A percentile compares a stretch with the other conserved stretches of the same genome.
phyloP scores from a whole-genome alignment of 2,888 invertebrate genomes.

The Luffia ferchaultella region DNA sequence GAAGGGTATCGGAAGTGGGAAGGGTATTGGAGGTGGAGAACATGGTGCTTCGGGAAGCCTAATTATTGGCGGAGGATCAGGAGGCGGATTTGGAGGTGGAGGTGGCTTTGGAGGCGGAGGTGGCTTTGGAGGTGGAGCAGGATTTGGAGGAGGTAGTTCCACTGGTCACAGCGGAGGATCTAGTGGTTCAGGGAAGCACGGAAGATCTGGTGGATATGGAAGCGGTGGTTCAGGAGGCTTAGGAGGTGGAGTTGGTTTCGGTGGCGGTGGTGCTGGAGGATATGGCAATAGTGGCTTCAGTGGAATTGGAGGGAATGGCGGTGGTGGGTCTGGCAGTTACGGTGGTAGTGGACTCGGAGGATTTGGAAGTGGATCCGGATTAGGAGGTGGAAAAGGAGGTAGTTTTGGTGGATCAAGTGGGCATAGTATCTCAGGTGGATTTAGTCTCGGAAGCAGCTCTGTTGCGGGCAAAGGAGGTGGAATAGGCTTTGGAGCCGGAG shows the following conservation, averaged over 20 bases:
- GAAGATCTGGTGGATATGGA: slow-evolving; percentile 3
- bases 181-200: slow-evolving; percentile 2
- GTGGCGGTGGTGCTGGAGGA: slow-evolving; percentile 12
- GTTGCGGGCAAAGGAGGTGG: slow-evolving; percentile 18
- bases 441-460: slow-evolving; percentile 11
- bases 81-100: slow-evolving; percentile 17
- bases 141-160: slow-evolving; percentile 10
- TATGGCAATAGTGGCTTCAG: slow-evolving; percentile 13
- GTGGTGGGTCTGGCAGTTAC: slow-evolving; percentile 25
- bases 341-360: slow-evolving; percentile 23
- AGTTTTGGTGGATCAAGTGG: slow-evolving; percentile 20
- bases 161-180: slow-evolving; percentile 1
- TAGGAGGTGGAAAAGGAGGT: slow-evolving; percentile 10
- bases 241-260: slow-evolving; percentile 10
- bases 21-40: slow-evolving; percentile 17
- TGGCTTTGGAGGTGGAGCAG: slow-evolving; percentile 7
- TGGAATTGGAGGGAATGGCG: slow-evolving; percentile 25
- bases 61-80: slow-evolving; percentile 20
- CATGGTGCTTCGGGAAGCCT: slow-evolving; percentile 14
- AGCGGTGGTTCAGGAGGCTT: slow-evolving; percentile 1
- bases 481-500: slow-evolving; percentile 22
- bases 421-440: slow-evolving; percentile 10
- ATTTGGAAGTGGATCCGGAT: slow-evolving; percentile 6
- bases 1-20: slow-evolving; percentile 13
- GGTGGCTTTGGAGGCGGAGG: slow-evolving; percentile 13